Percentiles rank a stretch among this genome's conserved stretches.
These are phyloP conservation scores for Microcebus murinus DNA, from an alignment of 2,113 vertebrate species.

Conservation along the genomic window DNA sequence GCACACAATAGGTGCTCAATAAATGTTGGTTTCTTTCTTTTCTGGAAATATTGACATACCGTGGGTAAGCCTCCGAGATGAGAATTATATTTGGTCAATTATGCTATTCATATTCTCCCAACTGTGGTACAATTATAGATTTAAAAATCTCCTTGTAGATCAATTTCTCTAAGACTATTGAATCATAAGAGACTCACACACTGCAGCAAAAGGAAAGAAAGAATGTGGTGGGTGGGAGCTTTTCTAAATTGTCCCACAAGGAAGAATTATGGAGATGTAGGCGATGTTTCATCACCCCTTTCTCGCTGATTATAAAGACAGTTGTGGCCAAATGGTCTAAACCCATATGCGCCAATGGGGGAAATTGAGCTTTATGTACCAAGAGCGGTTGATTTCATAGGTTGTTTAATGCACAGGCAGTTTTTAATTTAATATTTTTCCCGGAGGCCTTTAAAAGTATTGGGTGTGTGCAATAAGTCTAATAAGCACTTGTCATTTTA, in stretches of 20 bases:
- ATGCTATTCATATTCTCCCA: constrained; percentile 52
- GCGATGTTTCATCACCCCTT: constrained; percentile 8
- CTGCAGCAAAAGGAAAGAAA: background rate
- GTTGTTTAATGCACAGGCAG: constrained; percentile 33
- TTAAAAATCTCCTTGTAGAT: constrained; percentile 65
- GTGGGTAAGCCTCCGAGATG: background rate
- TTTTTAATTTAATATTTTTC: constrained; percentile 76
- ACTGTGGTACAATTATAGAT: constrained; percentile 68
- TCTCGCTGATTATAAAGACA: constrained; percentile 19
- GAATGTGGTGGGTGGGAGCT: background rate
- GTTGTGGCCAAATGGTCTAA: background rate
- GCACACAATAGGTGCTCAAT: constrained; percentile 31
- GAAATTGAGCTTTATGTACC: background rate
- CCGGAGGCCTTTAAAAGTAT: constrained; percentile 65
- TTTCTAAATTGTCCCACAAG: constrained; percentile 26
- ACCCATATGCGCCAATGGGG: background rate
- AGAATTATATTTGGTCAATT: constrained; percentile 53
- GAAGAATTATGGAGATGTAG: background rate
- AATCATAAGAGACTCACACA: background rate
- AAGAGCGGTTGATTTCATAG: background rate
- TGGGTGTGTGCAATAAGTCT: constrained; percentile 32
- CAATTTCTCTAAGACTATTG: constrained; percentile 56
- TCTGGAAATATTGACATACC: background rate
- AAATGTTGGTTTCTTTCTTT: background rate
- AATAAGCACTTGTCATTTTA: constrained; percentile 69